Percentiles rank a stretch among this genome's conserved stretches.
phyloP scores from a whole-genome alignment of 2,797 vertebrate species.

The Nasua narica region DNA sequence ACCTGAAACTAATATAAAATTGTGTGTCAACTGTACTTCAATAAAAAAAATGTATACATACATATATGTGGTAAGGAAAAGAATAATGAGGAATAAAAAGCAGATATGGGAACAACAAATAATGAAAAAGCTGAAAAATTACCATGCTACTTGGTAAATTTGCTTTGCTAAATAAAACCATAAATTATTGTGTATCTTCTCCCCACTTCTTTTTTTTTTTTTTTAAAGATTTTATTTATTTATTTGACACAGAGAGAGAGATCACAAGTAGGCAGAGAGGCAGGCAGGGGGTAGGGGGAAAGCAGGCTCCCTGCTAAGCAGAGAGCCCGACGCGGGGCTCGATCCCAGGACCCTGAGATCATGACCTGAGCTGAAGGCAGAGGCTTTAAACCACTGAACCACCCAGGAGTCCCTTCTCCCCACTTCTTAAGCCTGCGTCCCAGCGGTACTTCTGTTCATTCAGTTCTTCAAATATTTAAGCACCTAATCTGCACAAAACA shows the following conservation, averaged over 20 bases:
- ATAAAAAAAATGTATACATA: not conserved
- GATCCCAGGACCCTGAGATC: no score
- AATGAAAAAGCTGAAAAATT: conserved; percentile 34
- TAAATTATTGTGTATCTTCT: not conserved
- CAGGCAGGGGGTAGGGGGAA: no score
- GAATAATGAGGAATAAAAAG: conserved; percentile 13
- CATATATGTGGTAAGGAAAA: not conserved
- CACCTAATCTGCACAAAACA: not conserved
- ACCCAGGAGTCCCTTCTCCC: no score
- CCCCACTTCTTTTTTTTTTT: no score
- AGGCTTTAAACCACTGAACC: no score
- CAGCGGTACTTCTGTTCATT: not conserved
- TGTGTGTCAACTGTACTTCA: not conserved
- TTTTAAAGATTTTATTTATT: no score
- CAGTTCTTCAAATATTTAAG: not conserved
- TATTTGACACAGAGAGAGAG: no score
- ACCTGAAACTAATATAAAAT: not conserved
- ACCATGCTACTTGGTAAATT: not conserved
- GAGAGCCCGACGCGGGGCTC: no score
- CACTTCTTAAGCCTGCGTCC: conserved; percentile 8
- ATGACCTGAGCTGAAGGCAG: no score
- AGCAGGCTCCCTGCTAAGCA: no score
- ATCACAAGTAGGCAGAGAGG: no score
- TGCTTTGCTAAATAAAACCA: conserved; percentile 20
- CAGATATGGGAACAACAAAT: not conserved